phyloP scores from a whole-genome alignment of 2,113 vertebrate genomes.

The Hystrix cristata region DNA sequence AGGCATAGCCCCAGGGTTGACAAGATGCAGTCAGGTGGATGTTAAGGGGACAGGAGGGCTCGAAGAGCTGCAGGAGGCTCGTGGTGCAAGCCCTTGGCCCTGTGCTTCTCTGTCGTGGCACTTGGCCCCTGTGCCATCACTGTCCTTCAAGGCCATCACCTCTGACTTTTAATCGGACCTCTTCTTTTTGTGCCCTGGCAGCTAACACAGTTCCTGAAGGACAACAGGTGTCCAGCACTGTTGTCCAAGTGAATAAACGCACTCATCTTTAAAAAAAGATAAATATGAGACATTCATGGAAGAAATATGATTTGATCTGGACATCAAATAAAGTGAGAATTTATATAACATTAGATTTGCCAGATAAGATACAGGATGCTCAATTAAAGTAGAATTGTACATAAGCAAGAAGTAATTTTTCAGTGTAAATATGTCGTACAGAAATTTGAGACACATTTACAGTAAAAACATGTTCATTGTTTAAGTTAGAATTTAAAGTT shows the following conservation, averaged over 20 bases:
- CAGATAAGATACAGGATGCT: not conserved
- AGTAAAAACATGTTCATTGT: not conserved
- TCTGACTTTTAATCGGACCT: not conserved
- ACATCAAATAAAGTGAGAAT: not conserved
- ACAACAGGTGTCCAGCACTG: not conserved
- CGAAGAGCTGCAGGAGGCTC: not conserved
- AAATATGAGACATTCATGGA: not conserved
- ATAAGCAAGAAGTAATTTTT: not conserved
- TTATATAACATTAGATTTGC: not conserved
- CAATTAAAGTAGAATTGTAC: not conserved
- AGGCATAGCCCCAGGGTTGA: not conserved
- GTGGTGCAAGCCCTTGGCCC: accelerated
- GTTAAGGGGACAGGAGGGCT: accelerated
- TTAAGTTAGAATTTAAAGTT: conserved; percentile 18
- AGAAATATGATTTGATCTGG: not conserved
- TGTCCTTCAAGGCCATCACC: not conserved
- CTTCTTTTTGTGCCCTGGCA: not conserved
- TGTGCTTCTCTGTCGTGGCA: not conserved
- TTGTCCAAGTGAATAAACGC: not conserved
- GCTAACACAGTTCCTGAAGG: not conserved
- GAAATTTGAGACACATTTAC: not conserved
- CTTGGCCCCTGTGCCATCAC: not conserved
- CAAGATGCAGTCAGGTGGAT: too few species aligned
- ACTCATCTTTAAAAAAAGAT: not conserved
- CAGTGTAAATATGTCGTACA: not conserved